Evolutionary conservation across 1,140 invertebrate species (phyloP).

Genomic region (Bathynomus jamesi): DNA sequence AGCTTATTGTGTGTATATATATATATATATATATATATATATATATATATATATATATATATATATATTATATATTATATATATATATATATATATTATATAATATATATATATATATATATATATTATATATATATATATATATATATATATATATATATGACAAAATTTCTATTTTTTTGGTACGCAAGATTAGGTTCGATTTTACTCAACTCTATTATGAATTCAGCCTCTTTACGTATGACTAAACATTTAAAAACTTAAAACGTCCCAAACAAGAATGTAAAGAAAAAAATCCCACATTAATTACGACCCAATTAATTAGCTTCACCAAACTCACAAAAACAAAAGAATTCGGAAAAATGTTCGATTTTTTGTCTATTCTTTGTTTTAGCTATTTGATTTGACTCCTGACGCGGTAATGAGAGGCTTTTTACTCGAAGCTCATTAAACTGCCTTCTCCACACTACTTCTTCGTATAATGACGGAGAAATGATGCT

Average conservation of each 20-base stretch:
- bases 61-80: too few relatives aligned
- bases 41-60: too few relatives aligned
- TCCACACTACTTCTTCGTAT: too few relatives aligned
- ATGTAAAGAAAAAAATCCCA: background rate
- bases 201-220: too few relatives aligned
- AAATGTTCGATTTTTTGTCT: background rate
- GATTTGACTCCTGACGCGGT: background rate
- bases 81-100: too few relatives aligned
- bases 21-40: too few relatives aligned
- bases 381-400: background rate
- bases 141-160: slow-evolving; percentile 12
- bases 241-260: background rate
- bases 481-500: too few relatives aligned
- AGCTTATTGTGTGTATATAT: too few relatives aligned
- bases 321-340: background rate
- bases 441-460: too few relatives aligned
- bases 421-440: too few relatives aligned
- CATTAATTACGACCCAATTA: background rate
- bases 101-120: too few relatives aligned
- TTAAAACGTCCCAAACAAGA: background rate
- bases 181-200: background rate
- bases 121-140: slow-evolving; percentile 1
- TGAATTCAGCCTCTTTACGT: too few relatives aligned
- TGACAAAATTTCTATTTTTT: background rate
- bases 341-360: background rate